Base-by-base conservation (phyloP, 2,888 invertebrate genomes). In the Trachelus stipa region DNA sequence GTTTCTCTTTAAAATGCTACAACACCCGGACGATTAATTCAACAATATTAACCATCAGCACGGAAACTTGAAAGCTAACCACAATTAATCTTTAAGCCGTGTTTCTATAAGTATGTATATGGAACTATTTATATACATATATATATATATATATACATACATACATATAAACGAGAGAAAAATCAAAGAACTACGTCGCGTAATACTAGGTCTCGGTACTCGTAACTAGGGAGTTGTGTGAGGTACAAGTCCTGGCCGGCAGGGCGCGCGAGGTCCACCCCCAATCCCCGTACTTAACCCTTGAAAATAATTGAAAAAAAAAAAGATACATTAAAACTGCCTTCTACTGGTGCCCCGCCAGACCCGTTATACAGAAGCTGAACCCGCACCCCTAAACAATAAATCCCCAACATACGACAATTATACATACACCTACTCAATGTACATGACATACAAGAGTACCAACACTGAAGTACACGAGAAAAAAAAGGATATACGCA, bases 161-260 rank as follows among this genome's bases (percentile, higher is more conserved):
- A 77, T 77, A n/a, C 15, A 37, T 37, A 37, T 15, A 69, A 30
- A 69, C 30, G 37, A 74, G 34, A 74, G 37, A 37, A 74, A 74
- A 74, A 68, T 69, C 56, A 34, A 76, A 30, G 69, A 78, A 73
- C 34, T n/a, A 76, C 73, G 78, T n/a, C 69, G 69, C 68, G 56
- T 71, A 73, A 56, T 79, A 90, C 90, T 91, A 91, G 91, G 91
- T 90, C 82, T 91, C 91, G 91, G 91, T 91, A 91, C 91, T 91
- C 91, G 91, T 91, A 91, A 91, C 91, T 91, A 91, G 91, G 91
- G 91, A 91, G 91, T 91, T 91, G 91, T 91, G 91, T 91, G 91
- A 91, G 91, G 91, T 91, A 91, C 90, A 90, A 88, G 91, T 91
- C 91, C 91, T 91, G 91, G 87, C 90, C 91, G 91, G 90, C 91